These are phyloP conservation scores for Dicaeum eximium DNA, from an alignment of 2,113 vertebrate genomes.

Conservation along the genomic window DNA sequence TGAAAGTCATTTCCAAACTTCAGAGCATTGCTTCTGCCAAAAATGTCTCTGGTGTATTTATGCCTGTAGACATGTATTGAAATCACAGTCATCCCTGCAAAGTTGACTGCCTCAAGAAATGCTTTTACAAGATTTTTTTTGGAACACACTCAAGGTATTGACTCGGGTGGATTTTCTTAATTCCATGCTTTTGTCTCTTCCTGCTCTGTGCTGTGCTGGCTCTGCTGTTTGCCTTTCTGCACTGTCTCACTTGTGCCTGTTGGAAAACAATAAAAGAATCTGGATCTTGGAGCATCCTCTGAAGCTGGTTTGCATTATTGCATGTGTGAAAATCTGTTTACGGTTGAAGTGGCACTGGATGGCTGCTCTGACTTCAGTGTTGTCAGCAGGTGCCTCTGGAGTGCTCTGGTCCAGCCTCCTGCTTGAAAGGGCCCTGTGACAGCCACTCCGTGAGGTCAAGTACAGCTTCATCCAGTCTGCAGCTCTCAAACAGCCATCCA, in stretches of 20 bases:
- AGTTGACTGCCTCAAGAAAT: background rate
- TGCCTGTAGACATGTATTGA: background rate
- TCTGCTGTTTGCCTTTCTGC: background rate
- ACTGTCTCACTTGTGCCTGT: background rate
- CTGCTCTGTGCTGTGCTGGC: background rate
- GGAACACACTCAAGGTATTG: background rate
- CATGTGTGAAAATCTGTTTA: background rate
- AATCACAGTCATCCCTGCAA: background rate
- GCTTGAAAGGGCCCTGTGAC: background rate
- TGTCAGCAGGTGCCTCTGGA: background rate
- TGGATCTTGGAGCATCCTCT: background rate
- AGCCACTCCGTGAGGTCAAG: background rate
- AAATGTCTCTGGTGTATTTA: background rate
- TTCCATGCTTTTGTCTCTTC: accelerated
- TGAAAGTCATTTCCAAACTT: background rate
- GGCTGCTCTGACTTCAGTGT: accelerated
- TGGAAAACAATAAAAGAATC: background rate
- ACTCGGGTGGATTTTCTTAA: background rate
- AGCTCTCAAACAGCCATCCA: background rate
- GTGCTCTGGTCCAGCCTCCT: background rate
- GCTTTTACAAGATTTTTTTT: background rate
- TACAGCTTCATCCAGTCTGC: background rate
- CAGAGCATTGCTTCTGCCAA: background rate
- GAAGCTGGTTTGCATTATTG: background rate
- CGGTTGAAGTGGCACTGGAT: background rate